A percentile compares a stretch with the other conserved stretches of the same genome.
Evolutionary conservation across 1,140 invertebrate species (phyloP).

Genomic region (Helicoverpa zea): DNA sequence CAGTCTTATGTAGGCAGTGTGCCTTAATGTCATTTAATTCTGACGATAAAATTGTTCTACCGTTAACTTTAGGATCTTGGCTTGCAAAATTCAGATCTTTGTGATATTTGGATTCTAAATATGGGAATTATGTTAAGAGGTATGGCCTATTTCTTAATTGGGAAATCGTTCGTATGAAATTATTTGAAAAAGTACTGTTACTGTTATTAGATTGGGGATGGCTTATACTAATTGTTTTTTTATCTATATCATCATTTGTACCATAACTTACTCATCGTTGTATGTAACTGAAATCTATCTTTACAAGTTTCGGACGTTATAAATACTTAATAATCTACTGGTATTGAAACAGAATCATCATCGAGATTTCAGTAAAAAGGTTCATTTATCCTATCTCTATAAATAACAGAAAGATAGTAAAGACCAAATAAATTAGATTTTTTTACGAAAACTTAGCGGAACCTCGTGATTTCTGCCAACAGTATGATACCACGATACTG

Average conservation of each 20-base stretch:
- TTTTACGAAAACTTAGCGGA: slow-evolving; percentile 71
- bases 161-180: not conserved
- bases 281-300: not conserved
- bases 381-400: not conserved
- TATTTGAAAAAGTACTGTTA: not conserved
- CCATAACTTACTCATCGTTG: slow-evolving; percentile 8
- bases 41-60: slow-evolving; percentile 14
- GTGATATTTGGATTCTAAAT: too few relatives aligned
- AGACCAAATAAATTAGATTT: slow-evolving; percentile 21
- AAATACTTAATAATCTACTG: slow-evolving; percentile 33
- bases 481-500: slow-evolving; percentile 74
- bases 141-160: too few relatives aligned
- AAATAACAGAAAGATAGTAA: slow-evolving; percentile 27
- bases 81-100: too few relatives aligned
- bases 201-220: too few relatives aligned
- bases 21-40: not conserved
- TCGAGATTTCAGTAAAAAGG: slow-evolving; percentile 7
- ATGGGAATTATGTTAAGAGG: too few relatives aligned
- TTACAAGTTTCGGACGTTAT: not conserved
- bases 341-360: not conserved
- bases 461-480: slow-evolving; percentile 74
- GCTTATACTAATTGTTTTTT: too few relatives aligned
- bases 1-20: not conserved
- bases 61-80: not conserved
- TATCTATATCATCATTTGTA: not conserved